These are phyloP conservation scores for Pitta sordida DNA, from an alignment of 2,113 vertebrate species.

Conservation along the genomic window DNA sequence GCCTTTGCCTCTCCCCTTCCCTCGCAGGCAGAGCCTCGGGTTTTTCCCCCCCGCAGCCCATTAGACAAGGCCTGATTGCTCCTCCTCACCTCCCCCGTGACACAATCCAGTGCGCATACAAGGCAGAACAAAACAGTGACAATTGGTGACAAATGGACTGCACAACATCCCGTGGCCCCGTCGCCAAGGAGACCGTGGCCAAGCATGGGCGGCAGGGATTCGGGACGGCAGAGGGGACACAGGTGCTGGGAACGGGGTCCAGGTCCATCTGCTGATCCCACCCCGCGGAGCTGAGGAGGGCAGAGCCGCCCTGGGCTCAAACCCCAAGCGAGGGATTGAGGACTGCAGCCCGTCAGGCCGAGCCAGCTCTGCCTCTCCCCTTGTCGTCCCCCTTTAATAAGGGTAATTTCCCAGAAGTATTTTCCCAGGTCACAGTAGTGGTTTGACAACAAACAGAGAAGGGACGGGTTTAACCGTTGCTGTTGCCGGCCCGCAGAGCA, in stretches of 20 bases:
- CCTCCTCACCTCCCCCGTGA: constrained; percentile 62
- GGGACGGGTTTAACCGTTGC: not conserved
- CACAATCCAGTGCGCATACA: constrained; percentile 79
- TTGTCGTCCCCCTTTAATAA: not conserved
- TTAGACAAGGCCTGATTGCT: constrained; percentile 65
- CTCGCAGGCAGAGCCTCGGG: not conserved
- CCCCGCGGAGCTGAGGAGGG: not conserved
- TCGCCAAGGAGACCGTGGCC: constrained; percentile 82
- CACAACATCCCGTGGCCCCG: constrained; percentile 74
- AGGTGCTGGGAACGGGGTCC: constrained; percentile 69
- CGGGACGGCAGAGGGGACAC: constrained; percentile 69
- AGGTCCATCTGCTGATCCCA: constrained; percentile 55
- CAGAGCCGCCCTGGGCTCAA: not conserved
- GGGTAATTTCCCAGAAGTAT: not conserved
- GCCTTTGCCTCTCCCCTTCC: not conserved
- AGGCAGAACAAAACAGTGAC: constrained; percentile 85
- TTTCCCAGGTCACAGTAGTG: not conserved
- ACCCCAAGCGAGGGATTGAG: accelerated
- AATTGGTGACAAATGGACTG: constrained; percentile 94
- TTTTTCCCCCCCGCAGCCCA: constrained; percentile 55
- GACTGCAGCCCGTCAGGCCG: not conserved
- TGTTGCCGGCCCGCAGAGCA: not conserved
- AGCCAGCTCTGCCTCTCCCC: not conserved
- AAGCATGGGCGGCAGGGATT: constrained; percentile 30
- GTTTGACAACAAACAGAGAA: not conserved